phyloP scores from a whole-genome alignment of 2,888 invertebrate species.

The Agrotis puta region DNA sequence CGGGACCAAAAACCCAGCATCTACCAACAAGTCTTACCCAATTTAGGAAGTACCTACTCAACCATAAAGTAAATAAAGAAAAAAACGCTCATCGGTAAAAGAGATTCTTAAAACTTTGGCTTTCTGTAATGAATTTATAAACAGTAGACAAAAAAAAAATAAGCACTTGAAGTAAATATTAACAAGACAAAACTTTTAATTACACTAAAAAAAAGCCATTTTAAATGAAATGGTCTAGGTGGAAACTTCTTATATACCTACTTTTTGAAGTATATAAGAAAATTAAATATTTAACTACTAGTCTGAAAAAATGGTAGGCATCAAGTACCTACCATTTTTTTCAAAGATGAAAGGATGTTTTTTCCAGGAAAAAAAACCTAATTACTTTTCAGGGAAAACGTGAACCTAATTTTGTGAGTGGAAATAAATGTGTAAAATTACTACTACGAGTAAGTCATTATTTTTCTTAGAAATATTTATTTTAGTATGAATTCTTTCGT shows the following conservation, averaged over 20 bases:
- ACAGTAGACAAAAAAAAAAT: constrained; percentile 24
- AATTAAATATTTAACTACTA: not conserved
- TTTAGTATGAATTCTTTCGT: not conserved
- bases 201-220: constrained; percentile 19
- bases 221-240: constrained; percentile 1
- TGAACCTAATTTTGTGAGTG: constrained; percentile 6
- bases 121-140: constrained; percentile 5
- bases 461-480: constrained; percentile 5
- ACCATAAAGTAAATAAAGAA: not conserved
- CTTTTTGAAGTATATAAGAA: constrained; percentile 2
- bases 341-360: constrained; percentile 31
- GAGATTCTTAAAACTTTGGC: constrained; percentile 9
- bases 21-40: not conserved
- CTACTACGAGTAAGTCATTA: not conserved
- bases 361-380: constrained; percentile 6
- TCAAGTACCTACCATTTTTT: no score
- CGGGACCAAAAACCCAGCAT: not conserved
- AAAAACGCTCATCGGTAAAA: not conserved
- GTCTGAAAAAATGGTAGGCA: not conserved
- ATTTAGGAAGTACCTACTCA: not conserved
- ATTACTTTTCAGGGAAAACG: constrained; percentile 16
- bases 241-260: not conserved
- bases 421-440: constrained; percentile 9
- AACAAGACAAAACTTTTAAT: constrained; percentile 41
- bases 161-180: constrained; percentile 3